Evolutionary conservation across 2,888 invertebrate genomes (phyloP).

Genomic region (Chrysomela aeneicollis): DNA sequence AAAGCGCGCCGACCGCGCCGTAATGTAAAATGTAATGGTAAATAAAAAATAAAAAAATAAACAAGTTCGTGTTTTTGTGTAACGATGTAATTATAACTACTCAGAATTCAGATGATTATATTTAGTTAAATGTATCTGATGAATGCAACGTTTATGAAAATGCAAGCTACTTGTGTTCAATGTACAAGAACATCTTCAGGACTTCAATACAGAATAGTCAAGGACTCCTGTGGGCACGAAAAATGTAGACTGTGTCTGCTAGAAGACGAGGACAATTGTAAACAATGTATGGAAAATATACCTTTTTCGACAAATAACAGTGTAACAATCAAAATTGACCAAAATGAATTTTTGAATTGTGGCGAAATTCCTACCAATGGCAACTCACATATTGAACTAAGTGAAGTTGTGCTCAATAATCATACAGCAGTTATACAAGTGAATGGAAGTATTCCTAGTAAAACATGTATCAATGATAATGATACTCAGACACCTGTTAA

Average conservation of each 20-base stretch:
- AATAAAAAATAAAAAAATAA: no score
- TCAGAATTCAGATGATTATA: no score
- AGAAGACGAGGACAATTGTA: constrained; percentile 72
- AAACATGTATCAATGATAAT: constrained; percentile 24
- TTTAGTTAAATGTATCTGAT: background rate
- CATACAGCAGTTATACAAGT: constrained; percentile 54
- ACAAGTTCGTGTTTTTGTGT: no score
- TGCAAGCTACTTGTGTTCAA: constrained; percentile 58
- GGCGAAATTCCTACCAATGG: constrained; percentile 27
- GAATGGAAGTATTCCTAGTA: constrained; percentile 45
- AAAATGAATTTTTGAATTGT: constrained; percentile 22
- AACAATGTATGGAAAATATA: constrained; percentile 60
- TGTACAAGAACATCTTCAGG: constrained; percentile 67
- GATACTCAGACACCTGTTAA: background rate
- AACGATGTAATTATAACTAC: no score
- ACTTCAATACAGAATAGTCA: constrained; percentile 71
- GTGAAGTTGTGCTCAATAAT: constrained; percentile 41
- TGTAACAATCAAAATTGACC: background rate
- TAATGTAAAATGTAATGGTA: no score
- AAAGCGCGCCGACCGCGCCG: no score
- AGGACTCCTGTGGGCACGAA: constrained; percentile 77
- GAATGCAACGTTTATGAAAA: constrained; percentile 2
- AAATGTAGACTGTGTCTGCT: constrained; percentile 79
- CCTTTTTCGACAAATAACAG: background rate
- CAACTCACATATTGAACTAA: constrained; percentile 41